Percentiles rank a stretch among this genome's conserved stretches.
Conservation (phyloP, 2,888 invertebrate species). For the Ophion costatus region DNA sequence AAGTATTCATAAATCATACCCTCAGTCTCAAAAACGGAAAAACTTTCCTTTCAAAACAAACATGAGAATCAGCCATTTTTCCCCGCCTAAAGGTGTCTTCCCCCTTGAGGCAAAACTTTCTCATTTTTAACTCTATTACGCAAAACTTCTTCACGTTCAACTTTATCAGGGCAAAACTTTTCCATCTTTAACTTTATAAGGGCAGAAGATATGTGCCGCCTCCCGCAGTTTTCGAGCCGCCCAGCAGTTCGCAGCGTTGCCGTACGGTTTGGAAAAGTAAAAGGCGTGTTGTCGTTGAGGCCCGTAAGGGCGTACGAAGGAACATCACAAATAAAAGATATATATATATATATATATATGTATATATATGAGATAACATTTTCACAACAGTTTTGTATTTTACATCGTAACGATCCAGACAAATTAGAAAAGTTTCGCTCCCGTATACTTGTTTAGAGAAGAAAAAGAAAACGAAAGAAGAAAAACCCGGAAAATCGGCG, state of each 20-base stretch:
- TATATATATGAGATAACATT: constrained; percentile 31
- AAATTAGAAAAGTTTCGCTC: constrained; percentile 31
- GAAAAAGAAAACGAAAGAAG: constrained; percentile 27
- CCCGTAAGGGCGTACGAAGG: not conserved
- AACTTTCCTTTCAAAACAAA: too few relatives aligned
- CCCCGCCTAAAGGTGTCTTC: too few relatives aligned
- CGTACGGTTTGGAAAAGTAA: not conserved
- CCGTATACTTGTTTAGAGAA: constrained; percentile 8
- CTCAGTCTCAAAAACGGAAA: too few relatives aligned
- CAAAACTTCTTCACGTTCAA: too few relatives aligned
- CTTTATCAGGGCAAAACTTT: too few relatives aligned
- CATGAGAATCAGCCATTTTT: too few relatives aligned
- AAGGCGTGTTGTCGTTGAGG: not conserved
- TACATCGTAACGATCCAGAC: constrained; percentile 54
- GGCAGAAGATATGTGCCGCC: not conserved
- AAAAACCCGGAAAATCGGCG: not conserved
- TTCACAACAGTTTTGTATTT: constrained; percentile 61
- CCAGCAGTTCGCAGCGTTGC: not conserved
- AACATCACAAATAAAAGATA: not conserved
- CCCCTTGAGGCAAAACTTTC: too few relatives aligned
- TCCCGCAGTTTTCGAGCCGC: too few relatives aligned
- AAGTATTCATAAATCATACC: too few relatives aligned
- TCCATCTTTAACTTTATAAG: not conserved
- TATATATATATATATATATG: not conserved
- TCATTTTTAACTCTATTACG: too few relatives aligned